Percentiles rank a stretch among this genome's conserved stretches.
phyloP scores from a whole-genome alignment of 1,140 invertebrate species.

The Cyclargus thomasi region DNA sequence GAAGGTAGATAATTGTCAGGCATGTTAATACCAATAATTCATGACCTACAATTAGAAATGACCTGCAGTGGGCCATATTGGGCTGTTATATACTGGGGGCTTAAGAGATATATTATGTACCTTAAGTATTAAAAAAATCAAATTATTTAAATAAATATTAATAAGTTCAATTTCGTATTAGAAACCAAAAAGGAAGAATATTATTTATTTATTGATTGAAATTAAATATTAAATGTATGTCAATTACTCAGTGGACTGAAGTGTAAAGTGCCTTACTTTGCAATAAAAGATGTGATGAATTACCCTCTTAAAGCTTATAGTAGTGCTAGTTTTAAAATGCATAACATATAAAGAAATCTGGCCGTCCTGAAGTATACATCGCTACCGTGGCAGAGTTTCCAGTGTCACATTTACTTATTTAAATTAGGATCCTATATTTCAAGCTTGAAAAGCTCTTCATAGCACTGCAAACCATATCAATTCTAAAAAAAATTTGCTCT shows the following conservation, averaged over 20 bases:
- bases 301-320: background rate
- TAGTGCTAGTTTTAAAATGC: too few relatives aligned
- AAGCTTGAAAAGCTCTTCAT: background rate
- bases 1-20: too few relatives aligned
- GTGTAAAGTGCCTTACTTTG: conserved; percentile 4
- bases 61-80: too few relatives aligned
- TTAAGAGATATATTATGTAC: conserved; percentile 9
- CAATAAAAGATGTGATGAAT: conserved; percentile 4
- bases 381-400: too few relatives aligned
- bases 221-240: background rate
- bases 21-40: too few relatives aligned
- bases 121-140: conserved; percentile 12
- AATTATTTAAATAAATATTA: conserved; percentile 3
- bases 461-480: background rate
- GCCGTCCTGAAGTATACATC: too few relatives aligned
- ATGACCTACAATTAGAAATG: too few relatives aligned
- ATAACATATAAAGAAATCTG: too few relatives aligned
- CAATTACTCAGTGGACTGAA: background rate
- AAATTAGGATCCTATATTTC: too few relatives aligned
- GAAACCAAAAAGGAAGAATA: conserved; percentile 7
- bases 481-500: background rate
- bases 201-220: conserved; percentile 13
- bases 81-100: too few relatives aligned
- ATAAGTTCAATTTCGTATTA: conserved; percentile 9
- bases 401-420: too few relatives aligned